Percentiles rank a stretch among this genome's conserved stretches.
phyloP scores from a whole-genome alignment of 2,797 vertebrate genomes.

The Mormyrus hasselquistii region DNA sequence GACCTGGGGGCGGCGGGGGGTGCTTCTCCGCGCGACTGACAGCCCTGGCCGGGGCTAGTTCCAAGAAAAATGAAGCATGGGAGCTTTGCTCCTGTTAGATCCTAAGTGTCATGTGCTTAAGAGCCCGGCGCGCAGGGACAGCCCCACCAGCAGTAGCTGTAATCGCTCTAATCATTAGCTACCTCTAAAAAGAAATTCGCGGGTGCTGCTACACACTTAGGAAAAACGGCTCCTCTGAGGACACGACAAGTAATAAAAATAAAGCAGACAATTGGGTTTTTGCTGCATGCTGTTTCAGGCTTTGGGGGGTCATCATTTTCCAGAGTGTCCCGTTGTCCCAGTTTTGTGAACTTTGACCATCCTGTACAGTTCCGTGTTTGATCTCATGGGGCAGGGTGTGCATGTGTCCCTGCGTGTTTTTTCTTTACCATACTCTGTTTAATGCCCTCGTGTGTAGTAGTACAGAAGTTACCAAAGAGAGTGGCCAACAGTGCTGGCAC shows the following conservation, averaged over 20 bases:
- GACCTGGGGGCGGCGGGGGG: neutral
- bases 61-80: neutral
- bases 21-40: neutral
- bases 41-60: neutral
- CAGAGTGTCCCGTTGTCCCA: neutral
- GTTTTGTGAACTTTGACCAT: neutral
- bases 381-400: neutral
- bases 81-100: neutral
- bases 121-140: neutral
- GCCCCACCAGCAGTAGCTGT: neutral
- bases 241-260: neutral
- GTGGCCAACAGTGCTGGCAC: neutral
- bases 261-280: neutral
- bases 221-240: neutral
- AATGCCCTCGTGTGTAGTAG: neutral
- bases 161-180: neutral
- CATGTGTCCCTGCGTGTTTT: neutral
- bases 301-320: neutral
- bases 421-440: neutral
- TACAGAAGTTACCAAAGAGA: neutral
- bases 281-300: neutral
- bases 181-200: neutral
- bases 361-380: neutral
- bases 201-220: neutral
- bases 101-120: slow-evolving; percentile 1